A percentile compares a stretch with the other conserved stretches of the same genome.
Conservation (phyloP, 2,113 vertebrate genomes). For the Australoheros scitulus region DNA sequence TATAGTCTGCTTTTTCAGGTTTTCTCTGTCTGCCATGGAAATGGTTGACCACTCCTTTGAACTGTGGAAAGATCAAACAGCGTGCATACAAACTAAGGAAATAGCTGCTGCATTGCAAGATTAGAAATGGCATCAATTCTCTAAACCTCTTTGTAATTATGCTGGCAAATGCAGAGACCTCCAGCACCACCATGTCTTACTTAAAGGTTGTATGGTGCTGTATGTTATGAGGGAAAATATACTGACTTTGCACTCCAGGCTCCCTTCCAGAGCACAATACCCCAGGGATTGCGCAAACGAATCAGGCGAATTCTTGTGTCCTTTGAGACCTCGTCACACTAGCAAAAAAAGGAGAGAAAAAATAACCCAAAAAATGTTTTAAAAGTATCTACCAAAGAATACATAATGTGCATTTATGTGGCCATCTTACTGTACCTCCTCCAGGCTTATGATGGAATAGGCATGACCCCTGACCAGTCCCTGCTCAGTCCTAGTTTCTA, state of each 20-base stretch:
- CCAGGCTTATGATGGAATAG: constrained; percentile 93
- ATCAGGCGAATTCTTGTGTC: constrained; percentile 84
- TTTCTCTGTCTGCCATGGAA: constrained; percentile 83
- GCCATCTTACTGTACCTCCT: constrained; percentile 82
- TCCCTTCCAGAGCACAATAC: constrained; percentile 93
- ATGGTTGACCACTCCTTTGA: constrained; percentile 90
- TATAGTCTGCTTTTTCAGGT: constrained; percentile 85
- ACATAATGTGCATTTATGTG: neutral
- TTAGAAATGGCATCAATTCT: too few relatives aligned
- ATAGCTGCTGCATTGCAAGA: neutral
- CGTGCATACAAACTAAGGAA: neutral
- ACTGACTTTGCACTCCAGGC: constrained; percentile 87
- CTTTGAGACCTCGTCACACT: constrained; percentile 75
- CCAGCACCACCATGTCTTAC: neutral
- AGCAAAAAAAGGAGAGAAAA: neutral
- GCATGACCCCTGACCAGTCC: constrained; percentile 93
- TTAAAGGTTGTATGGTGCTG: neutral
- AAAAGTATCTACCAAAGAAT: neutral
- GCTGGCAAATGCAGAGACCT: neutral
- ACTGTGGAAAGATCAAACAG: constrained; percentile 63
- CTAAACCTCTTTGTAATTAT: neutral
- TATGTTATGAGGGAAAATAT: neutral
- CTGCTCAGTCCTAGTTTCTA: constrained; percentile 84
- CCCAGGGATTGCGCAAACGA: constrained; percentile 95
- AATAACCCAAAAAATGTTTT: neutral